phyloP scores from a whole-genome alignment of 1,140 invertebrate genomes.

The Magallana gigas region DNA sequence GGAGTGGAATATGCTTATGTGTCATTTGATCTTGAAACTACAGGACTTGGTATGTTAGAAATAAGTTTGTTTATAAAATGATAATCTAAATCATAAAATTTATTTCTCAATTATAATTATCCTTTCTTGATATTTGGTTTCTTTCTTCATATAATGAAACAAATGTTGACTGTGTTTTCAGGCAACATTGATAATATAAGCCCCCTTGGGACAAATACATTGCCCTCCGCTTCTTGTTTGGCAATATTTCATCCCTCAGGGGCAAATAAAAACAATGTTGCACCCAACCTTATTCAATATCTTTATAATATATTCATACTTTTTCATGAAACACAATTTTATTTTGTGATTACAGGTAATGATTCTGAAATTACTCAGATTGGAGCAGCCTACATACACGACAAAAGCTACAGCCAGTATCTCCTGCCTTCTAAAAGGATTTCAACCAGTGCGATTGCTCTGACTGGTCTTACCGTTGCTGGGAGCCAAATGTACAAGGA shows the following conservation, averaged over 20 bases:
- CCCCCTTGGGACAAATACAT: no score
- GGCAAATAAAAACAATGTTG: no score
- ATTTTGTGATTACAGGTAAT: background rate
- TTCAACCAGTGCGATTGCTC: background rate
- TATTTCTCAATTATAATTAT: no score
- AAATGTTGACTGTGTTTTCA: no score
- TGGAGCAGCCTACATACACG: background rate
- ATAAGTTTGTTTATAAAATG: no score
- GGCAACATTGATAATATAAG: no score
- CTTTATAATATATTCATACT: background rate
- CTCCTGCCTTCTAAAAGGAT: background rate
- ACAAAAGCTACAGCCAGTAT: background rate
- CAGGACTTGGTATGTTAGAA: background rate
- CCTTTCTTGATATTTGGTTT: no score
- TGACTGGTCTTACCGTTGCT: background rate
- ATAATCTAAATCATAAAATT: no score
- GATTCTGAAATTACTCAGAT: constrained; percentile 4
- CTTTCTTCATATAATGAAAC: no score
- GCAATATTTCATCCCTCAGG: no score
- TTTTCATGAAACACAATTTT: background rate
- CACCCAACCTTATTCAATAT: background rate
- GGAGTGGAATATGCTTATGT: background rate
- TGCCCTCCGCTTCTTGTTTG: no score
- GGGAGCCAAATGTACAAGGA: background rate
- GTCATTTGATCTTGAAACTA: background rate